Base-by-base conservation (phyloP, 2,113 vertebrate genomes). In the Limnothrissa miodon region DNA sequence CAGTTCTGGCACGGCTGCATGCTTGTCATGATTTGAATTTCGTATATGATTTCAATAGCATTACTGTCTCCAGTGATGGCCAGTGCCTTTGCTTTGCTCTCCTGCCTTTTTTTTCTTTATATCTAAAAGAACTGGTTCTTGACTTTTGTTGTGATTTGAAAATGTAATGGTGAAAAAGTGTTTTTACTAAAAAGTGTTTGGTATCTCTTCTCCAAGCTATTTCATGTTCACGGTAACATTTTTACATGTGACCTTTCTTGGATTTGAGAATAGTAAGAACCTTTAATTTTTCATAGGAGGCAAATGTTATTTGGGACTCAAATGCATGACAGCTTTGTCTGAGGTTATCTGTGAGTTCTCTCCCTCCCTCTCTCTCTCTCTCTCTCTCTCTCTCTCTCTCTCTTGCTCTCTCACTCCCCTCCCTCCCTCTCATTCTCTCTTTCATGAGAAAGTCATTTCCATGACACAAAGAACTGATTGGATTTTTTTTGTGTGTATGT, bases 21-120 rank as follows among this genome's bases (percentile, higher is more conserved):
- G 66, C 33, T 81, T 48, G 74, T 62, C 79, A 78, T 86, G 85
- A 66, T 90, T 90, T 81, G 88, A 87, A 56, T 85, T 83, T 78
- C 59, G 66, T 46, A 80, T 87, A 59, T 89, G 78, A 84, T 87
- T 88, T 88, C 80, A 82, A 79, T 48, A 48, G 70, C 66, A 66
- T 85, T 74, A 74, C 66, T 88, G 80, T 85, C 25, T 82, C 83
- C 8, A 85, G 44, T 84, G 80, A 82, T 48, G 79, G 84, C 59
- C 23, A 74, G 10, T 29, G 29, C 66, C 66, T 74, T 13, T 36
- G 7, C 19, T n/a, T 59, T 59, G 45, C 83, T 79, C 83, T 86
- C 62, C 56, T 25, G 51, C 39, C 80, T 51, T 79, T 83, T 13
- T 36, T 17, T 39, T 13, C 36, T 39, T 59, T 15, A 83, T 82